Percentiles rank a stretch among this genome's conserved stretches.
Evolutionary conservation across 1,140 invertebrate genomes (phyloP).

Genomic region (Grapholita molesta): DNA sequence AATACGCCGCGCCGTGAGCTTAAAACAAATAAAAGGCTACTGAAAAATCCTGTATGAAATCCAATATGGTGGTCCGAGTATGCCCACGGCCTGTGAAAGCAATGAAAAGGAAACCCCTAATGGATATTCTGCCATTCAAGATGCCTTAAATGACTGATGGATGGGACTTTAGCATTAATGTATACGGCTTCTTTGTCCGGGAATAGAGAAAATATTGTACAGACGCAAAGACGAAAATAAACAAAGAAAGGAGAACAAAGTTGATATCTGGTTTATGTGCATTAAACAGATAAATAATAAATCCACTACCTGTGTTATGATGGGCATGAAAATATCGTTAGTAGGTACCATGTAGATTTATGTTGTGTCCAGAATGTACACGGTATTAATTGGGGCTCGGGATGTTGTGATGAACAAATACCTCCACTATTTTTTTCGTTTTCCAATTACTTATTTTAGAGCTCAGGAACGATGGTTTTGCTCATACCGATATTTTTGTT

Average conservation of each 20-base stretch:
- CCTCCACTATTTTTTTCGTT: not conserved
- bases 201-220: not conserved
- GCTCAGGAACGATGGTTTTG: not conserved
- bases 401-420: constrained; percentile 5
- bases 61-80: constrained; percentile 26
- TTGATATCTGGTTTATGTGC: not conserved
- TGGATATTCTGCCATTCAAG: constrained; percentile 34
- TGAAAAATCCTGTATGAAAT: constrained; percentile 29
- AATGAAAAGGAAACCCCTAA: constrained; percentile 44
- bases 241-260: not conserved
- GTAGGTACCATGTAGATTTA: too few relatives aligned
- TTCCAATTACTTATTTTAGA: not conserved
- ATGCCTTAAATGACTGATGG: constrained; percentile 36
- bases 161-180: constrained; percentile 13
- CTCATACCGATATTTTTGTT: not conserved
- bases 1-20: not conserved
- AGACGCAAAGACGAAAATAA: not conserved
- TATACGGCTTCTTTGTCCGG: constrained; percentile 13
- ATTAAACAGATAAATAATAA: too few relatives aligned
- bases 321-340: too few relatives aligned
- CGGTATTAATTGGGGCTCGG: not conserved
- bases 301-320: too few relatives aligned
- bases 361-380: not conserved
- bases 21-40: constrained; percentile 28
- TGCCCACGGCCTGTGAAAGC: constrained; percentile 28